These are phyloP conservation scores for Anguilla marmorata DNA, from an alignment of 2,797 vertebrate genomes.

Conservation along the genomic window DNA sequence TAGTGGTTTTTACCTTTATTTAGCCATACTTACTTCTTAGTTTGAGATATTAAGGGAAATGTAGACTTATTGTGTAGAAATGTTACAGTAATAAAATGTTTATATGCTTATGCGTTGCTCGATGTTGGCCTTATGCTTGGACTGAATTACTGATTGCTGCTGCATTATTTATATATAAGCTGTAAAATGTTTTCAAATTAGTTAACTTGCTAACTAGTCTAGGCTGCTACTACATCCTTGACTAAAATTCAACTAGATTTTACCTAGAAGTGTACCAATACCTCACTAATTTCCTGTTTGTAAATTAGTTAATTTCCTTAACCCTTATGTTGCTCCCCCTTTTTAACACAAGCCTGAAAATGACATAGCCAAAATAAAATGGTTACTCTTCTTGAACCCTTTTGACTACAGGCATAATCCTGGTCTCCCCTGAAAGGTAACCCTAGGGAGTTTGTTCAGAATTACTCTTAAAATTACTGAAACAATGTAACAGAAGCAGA, in stretches of 20 bases:
- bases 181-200: neutral
- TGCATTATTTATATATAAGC: neutral
- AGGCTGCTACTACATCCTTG: neutral
- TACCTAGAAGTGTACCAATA: neutral
- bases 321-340: too few species aligned
- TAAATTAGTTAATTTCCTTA: too few species aligned
- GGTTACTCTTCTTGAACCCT: too few species aligned
- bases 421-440: too few species aligned
- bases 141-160: neutral
- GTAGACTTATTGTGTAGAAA: neutral
- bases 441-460: too few species aligned
- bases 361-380: too few species aligned
- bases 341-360: too few species aligned
- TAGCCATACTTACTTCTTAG: neutral
- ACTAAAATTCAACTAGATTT: neutral
- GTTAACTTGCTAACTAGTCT: neutral
- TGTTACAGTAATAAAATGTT: neutral
- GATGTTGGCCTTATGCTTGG: neutral
- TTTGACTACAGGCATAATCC: too few species aligned
- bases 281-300: neutral
- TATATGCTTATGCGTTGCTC: neutral
- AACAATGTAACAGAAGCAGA: too few species aligned
- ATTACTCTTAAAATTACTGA: too few species aligned
- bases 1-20: neutral
- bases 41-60: neutral